Evolutionary conservation across 2,113 vertebrate genomes (phyloP).

Genomic region (Picathartes gymnocephalus): DNA sequence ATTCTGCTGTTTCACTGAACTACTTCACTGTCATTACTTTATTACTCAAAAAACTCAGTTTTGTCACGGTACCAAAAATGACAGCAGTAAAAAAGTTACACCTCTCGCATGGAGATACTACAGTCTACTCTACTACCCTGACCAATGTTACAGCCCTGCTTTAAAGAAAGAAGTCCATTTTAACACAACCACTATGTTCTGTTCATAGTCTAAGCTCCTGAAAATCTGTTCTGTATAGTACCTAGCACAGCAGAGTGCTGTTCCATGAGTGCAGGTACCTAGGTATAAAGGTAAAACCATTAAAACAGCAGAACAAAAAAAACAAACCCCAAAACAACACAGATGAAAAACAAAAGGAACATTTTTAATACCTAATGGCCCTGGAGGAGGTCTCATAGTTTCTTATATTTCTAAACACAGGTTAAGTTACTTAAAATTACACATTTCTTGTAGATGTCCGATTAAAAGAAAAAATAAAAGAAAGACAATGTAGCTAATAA

Average conservation of each 20-base stretch:
- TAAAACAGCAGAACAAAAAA: not conserved
- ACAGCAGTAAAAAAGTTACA: not conserved
- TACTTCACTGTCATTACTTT: not conserved
- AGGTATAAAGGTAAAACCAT: not conserved
- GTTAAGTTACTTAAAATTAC: not conserved
- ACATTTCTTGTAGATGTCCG: not conserved
- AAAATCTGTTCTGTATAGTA: not conserved
- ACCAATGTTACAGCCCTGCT: not conserved
- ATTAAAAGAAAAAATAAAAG: not conserved
- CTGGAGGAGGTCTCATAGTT: not conserved
- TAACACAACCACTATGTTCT: not conserved
- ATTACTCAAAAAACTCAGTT: not conserved
- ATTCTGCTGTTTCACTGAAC: not conserved
- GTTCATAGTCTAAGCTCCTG: not conserved
- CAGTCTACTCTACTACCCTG: not conserved
- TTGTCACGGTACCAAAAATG: not conserved
- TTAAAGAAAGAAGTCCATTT: not conserved
- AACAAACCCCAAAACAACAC: accelerated
- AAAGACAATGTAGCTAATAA: not conserved
- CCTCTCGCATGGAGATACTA: not conserved
- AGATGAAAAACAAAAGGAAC: not conserved
- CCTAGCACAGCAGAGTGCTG: not conserved
- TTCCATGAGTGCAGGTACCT: not conserved
- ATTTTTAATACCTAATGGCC: not conserved
- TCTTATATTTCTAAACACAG: not conserved